Evolutionary conservation across 2,113 vertebrate genomes (phyloP), one percentile per base, ranked within the genome.

Genomic region (Hemiscyllium ocellatum): DNA sequence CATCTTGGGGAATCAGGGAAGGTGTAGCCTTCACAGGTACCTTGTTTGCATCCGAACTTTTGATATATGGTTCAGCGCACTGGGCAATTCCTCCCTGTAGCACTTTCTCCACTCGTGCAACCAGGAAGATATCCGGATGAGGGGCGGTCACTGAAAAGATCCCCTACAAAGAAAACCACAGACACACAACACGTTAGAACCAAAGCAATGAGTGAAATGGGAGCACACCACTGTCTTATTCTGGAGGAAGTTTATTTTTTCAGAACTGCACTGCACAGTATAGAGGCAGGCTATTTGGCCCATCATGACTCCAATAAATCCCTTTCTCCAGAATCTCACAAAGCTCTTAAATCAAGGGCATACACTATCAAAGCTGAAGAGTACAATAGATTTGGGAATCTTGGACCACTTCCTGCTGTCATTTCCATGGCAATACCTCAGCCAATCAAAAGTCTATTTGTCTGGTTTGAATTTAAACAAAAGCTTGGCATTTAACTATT

Each of bases 71-170:
- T 96, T 99, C 99, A 0, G 98, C 98, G 1, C 99, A 98, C 97
- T 99, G 98, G 0, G 99, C 97, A 33, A 99, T 99, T 96, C 98
- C 99, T 56, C 99, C 99, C 97, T 99, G 99, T 33, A 99, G 96
- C 65, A 99, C 99, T 96, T 99, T 99, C 97, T 99, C 99, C 91
- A 99, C 98, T 0, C 98, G 98, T 0, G 97, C 99, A 95, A 99
- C 98, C 95, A 99, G 97, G 97, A 99, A 99, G 96, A 99, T 98
- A 96, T 99, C 99, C 0, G 97, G 96, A 1, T 99, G 98, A 1
- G 99, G 99, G 97, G 98, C 98, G 0, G 98, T 99, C 96, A 99
- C 98, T 0, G 99, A 99, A 97, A 99, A 99, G 96, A 99, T 98
- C 0, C 98, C 99, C 99, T 99, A 96, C 1, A 96, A 96, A 47